A percentile compares a stretch with the other conserved stretches of the same genome.
These are phyloP conservation scores for Eptatretus burgeri DNA, from an alignment of 2,113 vertebrate species.

Conservation along the genomic window DNA sequence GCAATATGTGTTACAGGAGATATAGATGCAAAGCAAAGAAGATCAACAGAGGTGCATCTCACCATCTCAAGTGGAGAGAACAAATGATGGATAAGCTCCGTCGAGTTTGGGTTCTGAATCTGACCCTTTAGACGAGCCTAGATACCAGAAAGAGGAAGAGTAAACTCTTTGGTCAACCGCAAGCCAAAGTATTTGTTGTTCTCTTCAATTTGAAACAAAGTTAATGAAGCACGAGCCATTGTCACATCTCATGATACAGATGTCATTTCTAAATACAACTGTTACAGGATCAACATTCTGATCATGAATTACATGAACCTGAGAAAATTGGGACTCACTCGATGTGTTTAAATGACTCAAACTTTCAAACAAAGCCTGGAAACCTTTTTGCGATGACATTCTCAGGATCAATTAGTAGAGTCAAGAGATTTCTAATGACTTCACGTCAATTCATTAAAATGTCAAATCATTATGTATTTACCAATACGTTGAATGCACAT, in stretches of 20 bases:
- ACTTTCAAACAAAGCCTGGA: no score
- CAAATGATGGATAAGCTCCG: constrained; percentile 39
- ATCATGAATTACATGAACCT: not conserved
- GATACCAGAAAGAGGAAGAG: constrained; percentile 7
- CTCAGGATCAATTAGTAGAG: no score
- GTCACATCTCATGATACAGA: not conserved
- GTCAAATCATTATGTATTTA: constrained; percentile 16
- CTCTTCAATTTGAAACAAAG: no score
- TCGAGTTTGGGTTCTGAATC: constrained; percentile 34
- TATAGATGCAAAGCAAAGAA: no score
- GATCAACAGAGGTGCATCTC: constrained; percentile 12
- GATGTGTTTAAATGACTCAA: not conserved
- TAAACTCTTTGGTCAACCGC: no score
- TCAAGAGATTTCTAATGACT: no score
- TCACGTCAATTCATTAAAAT: no score
- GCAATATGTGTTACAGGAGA: no score
- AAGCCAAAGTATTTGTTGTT: no score
- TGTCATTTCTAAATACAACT: not conserved
- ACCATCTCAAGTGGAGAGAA: constrained; percentile 49
- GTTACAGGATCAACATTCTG: not conserved
- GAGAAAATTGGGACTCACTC: not conserved
- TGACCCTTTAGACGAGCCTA: constrained; percentile 34
- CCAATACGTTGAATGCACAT: constrained; percentile 49
- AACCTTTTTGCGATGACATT: no score
- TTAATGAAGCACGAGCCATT: no score